Evolutionary conservation across 2,888 invertebrate genomes (phyloP).

Genomic region (Atethmia centrago): DNA sequence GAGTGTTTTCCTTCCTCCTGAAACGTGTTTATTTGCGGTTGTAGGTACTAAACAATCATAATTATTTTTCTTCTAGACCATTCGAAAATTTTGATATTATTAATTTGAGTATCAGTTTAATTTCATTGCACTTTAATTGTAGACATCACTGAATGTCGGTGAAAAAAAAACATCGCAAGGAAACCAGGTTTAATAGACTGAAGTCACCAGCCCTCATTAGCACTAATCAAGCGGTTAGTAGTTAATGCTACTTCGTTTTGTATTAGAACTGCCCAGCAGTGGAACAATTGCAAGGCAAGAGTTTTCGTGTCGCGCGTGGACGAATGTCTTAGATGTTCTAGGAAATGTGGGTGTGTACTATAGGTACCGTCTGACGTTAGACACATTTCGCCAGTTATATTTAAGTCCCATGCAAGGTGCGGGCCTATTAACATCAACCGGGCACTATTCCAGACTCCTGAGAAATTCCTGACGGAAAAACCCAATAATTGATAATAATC

Average conservation of each 20-base stretch:
- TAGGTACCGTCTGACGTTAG: not conserved
- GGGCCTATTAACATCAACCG: not conserved
- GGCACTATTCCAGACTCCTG: no score
- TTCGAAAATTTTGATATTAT: not conserved
- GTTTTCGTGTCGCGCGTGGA: not conserved
- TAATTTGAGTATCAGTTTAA: not conserved
- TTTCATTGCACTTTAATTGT: not conserved
- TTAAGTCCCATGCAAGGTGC: not conserved
- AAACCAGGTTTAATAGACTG: not conserved
- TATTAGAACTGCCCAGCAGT: not conserved
- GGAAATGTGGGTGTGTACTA: not conserved
- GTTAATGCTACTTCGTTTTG: no score
- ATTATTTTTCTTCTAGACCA: conserved; percentile 1
- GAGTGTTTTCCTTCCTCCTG: conserved; percentile 21
- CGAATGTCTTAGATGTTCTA: not conserved
- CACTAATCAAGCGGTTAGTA: not conserved
- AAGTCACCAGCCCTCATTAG: no score
- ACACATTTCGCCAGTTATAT: not conserved
- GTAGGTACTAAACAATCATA: not conserved
- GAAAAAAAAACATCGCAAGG: not conserved
- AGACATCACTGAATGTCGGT: not conserved
- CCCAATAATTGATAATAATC: not conserved
- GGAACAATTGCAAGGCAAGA: not conserved
- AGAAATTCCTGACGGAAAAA: not conserved
- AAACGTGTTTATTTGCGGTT: conserved; percentile 1